phyloP scores from a whole-genome alignment of 1,140 invertebrate genomes.

The Drosophila varians region DNA sequence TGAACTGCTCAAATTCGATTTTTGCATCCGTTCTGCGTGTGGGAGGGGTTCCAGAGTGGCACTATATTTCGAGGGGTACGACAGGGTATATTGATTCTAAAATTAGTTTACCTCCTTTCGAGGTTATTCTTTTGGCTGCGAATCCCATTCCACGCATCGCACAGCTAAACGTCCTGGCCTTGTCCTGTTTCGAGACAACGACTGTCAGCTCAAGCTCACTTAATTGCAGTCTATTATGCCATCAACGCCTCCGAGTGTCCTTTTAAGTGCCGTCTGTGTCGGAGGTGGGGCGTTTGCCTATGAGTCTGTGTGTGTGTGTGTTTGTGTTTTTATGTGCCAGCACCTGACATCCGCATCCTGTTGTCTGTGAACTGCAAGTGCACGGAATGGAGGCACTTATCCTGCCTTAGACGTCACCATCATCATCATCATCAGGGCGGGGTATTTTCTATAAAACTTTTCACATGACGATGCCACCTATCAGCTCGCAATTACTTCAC shows the following conservation, averaged over 20 bases:
- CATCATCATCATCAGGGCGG: conserved; percentile 11
- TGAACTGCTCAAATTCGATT: conserved; percentile 12
- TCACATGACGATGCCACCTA: conserved; percentile 40
- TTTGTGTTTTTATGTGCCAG: conserved; percentile 34
- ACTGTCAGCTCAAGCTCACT: conserved; percentile 70
- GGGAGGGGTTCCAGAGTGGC: conserved; percentile 6
- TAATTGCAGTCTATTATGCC: conserved; percentile 81
- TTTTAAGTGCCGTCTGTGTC: conserved; percentile 51
- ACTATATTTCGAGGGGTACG: conserved; percentile 2
- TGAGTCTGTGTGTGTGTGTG: conserved; percentile 7
- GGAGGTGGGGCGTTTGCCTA: background rate
- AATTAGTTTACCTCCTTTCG: no score
- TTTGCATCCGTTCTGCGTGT: conserved; percentile 16
- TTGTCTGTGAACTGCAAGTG: conserved; percentile 50
- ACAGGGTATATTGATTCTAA: background rate
- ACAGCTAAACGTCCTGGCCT: conserved; percentile 16
- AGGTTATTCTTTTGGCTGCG: background rate
- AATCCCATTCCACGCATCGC: conserved; percentile 2
- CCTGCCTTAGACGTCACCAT: conserved; percentile 39
- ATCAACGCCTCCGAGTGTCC: conserved; percentile 71
- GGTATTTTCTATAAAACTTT: conserved; percentile 55
- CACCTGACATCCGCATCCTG: conserved; percentile 68
- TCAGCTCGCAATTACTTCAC: conserved; percentile 70
- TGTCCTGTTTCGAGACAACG: conserved; percentile 37
- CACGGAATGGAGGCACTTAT: conserved; percentile 55